Evolutionary conservation across 92 coral and sea anemone species (phyloP).

Genomic region (Diadumene lineata): DNA sequence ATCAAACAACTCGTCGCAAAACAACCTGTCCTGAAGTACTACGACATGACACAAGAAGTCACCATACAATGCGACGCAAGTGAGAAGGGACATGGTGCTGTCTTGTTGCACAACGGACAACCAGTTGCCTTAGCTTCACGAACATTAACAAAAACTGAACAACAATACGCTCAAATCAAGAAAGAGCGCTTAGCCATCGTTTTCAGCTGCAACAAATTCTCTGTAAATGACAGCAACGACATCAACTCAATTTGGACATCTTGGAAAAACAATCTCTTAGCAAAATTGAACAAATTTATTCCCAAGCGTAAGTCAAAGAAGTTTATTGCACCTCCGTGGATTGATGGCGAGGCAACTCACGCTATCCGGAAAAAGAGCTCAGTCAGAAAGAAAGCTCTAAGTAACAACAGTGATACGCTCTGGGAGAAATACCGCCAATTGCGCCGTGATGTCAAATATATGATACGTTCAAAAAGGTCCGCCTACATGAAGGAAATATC

Average conservation of each 20-base stretch:
- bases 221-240: too few relatives aligned
- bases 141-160: neutral
- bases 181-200: slow-evolving; percentile 3
- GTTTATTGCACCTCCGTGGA: slow-evolving; percentile 32
- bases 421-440: slow-evolving; percentile 47
- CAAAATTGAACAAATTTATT: neutral
- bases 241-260: too few relatives aligned
- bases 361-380: slow-evolving; percentile 24
- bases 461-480: slow-evolving; percentile 42
- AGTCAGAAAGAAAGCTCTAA: slow-evolving; percentile 26
- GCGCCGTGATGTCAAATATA: slow-evolving; percentile 42
- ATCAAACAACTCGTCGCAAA: too few relatives aligned
- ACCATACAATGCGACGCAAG: slow-evolving; percentile 48
- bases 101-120: slow-evolving; percentile 35
- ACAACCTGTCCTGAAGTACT: slow-evolving; percentile 44
- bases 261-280: slow-evolving; percentile 1
- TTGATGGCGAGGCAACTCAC: slow-evolving; percentile 33
- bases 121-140: slow-evolving; percentile 32
- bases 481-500: slow-evolving; percentile 45
- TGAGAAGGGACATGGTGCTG: slow-evolving; percentile 31
- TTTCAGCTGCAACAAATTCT: neutral
- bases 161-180: slow-evolving; percentile 4
- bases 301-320: slow-evolving; percentile 19
- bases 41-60: slow-evolving; percentile 37
- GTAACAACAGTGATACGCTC: slow-evolving; percentile 18